Conservation (phyloP, 92 coral and sea anemone genomes). For the Phenganax marumi region DNA sequence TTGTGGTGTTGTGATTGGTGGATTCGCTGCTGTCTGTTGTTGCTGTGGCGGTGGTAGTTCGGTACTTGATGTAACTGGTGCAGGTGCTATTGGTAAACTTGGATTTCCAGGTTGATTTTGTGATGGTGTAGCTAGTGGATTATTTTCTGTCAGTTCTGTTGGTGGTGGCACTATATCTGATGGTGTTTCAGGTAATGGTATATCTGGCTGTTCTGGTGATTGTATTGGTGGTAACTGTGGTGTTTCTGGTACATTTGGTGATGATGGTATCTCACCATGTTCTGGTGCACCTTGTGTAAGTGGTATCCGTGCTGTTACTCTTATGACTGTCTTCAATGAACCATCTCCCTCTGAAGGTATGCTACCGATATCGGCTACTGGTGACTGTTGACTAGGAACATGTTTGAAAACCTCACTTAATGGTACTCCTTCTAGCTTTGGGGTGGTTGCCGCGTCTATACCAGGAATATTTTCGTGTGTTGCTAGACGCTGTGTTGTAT, state of each 20-base stretch:
- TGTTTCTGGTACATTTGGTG: not conserved
- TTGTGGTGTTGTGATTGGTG: not conserved
- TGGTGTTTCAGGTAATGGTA: constrained; percentile 49
- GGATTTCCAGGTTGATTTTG: not conserved
- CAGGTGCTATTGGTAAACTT: not conserved
- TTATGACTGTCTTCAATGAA: not conserved
- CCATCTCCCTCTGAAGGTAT: constrained; percentile 42
- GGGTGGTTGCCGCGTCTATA: constrained; percentile 2
- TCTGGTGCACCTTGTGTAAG: constrained; percentile 28
- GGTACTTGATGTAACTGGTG: not conserved
- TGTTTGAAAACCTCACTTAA: constrained; percentile 69
- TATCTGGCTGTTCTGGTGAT: constrained; percentile 45
- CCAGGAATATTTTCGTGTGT: not conserved
- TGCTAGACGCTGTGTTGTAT: not conserved
- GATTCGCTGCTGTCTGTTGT: not conserved
- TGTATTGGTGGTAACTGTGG: constrained; percentile 20
- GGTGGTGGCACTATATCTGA: not conserved
- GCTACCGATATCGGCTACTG: constrained; percentile 36
- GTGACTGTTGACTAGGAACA: constrained; percentile 65
- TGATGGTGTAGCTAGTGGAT: not conserved
- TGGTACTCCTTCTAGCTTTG: constrained; percentile 66
- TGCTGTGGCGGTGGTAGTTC: not conserved
- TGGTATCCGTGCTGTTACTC: constrained; percentile 13
- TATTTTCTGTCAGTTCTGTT: not conserved
- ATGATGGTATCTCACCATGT: constrained; percentile 21